A percentile compares a stretch with the other conserved stretches of the same genome.
These are phyloP conservation scores for Solea senegalensis DNA, from an alignment of 2,113 vertebrate species.

Conservation along the genomic window DNA sequence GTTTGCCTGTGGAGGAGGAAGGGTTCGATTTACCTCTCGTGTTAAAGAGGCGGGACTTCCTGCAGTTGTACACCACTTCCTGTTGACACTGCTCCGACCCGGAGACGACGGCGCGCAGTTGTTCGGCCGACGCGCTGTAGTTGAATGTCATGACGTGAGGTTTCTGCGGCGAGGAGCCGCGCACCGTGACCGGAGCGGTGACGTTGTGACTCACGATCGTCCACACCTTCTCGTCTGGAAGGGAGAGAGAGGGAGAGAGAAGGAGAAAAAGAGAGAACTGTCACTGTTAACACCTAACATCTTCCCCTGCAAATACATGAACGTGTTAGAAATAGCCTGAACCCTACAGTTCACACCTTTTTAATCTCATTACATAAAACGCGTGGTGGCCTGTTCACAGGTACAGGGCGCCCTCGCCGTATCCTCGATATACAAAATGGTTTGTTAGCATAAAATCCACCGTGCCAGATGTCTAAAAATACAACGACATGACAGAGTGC, in stretches of 20 bases:
- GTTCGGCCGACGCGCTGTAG: slow-evolving; percentile 86
- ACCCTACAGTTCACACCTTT: background rate
- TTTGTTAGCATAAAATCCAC: background rate
- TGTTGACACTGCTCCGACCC: slow-evolving; percentile 92
- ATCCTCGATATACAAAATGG: background rate
- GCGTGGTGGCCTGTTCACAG: background rate
- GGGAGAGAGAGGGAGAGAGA: background rate
- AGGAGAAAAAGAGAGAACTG: background rate
- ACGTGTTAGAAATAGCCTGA: background rate
- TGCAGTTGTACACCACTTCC: slow-evolving; percentile 91
- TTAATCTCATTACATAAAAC: background rate
- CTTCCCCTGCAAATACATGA: background rate
- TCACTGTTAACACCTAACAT: background rate
- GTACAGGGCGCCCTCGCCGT: background rate
- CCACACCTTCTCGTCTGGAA: slow-evolving; percentile 92
- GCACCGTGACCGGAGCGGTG: slow-evolving; percentile 83
- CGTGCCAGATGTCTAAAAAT: background rate
- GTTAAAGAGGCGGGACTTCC: slow-evolving; percentile 91
- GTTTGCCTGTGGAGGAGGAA: too few species aligned
- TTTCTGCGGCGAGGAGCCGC: slow-evolving; percentile 73
- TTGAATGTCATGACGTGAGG: slow-evolving; percentile 86
- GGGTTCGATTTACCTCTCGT: slow-evolving; percentile 81
- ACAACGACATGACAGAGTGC: too few species aligned
- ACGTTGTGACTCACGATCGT: slow-evolving; percentile 89
- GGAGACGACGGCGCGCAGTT: slow-evolving; percentile 87